Conservation (phyloP, 2,797 vertebrate genomes). For the Phoeniculus purpureus region DNA sequence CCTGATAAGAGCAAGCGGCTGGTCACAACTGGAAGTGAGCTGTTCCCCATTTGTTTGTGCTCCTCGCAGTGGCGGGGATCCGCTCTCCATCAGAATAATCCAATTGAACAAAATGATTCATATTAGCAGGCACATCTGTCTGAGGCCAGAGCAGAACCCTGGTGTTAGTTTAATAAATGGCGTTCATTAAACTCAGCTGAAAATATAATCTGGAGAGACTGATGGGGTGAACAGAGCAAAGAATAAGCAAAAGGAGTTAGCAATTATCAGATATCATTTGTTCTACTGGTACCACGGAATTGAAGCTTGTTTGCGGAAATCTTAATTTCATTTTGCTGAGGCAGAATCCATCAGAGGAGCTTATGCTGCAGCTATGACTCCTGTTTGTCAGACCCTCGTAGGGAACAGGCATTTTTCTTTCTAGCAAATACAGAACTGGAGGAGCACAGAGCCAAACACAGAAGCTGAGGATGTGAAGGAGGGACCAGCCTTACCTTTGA, state of each 20-base stretch:
- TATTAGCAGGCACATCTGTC: slow-evolving; percentile 79
- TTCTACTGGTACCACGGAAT: slow-evolving; percentile 60
- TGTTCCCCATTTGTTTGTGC: slow-evolving; percentile 63
- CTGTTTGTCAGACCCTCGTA: slow-evolving; percentile 28
- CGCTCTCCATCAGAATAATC: slow-evolving; percentile 77
- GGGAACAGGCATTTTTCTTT: slow-evolving; percentile 25
- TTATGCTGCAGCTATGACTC: slow-evolving; percentile 43
- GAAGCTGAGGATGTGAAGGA: background rate
- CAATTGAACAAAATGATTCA: slow-evolving; percentile 80
- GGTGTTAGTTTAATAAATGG: slow-evolving; percentile 80
- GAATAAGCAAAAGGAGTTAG: slow-evolving; percentile 77
- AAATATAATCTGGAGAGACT: slow-evolving; percentile 79
- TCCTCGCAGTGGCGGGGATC: slow-evolving; percentile 55
- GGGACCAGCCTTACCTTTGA: background rate
- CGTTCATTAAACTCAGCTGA: slow-evolving; percentile 79
- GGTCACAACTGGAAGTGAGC: slow-evolving; percentile 62
- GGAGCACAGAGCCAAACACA: background rate
- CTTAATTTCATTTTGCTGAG: slow-evolving; percentile 77
- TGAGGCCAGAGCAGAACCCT: slow-evolving; percentile 75
- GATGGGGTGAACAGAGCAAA: slow-evolving; percentile 74
- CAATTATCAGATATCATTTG: slow-evolving; percentile 76
- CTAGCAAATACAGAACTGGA: background rate
- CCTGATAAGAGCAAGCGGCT: slow-evolving; percentile 47
- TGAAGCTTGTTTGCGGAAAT: slow-evolving; percentile 75
- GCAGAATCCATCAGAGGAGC: slow-evolving; percentile 68